Conservation (phyloP, 2,797 vertebrate genomes). For the Syngnathus rostellatus region DNA sequence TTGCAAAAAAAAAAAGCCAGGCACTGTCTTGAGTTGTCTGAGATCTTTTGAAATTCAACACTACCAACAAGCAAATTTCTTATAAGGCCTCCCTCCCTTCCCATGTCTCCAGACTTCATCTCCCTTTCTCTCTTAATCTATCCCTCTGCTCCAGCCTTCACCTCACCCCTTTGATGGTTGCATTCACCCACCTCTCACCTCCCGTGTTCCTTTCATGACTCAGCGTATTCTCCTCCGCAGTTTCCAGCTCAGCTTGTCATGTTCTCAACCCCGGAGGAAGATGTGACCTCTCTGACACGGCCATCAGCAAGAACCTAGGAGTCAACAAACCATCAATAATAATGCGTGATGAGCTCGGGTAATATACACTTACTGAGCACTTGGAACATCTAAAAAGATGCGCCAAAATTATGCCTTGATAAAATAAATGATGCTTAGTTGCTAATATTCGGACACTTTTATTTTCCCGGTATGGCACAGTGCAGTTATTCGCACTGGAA, state of each 20-base stretch:
- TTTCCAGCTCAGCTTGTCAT: conserved; percentile 12
- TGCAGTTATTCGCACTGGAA: too few species aligned
- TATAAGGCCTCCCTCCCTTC: conserved; percentile 15
- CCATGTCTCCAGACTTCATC: conserved; percentile 23
- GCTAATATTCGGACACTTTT: too few species aligned
- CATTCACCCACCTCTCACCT: conserved; percentile 21
- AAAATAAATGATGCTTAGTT: too few species aligned
- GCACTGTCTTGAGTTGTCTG: not conserved
- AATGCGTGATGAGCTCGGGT: not conserved
- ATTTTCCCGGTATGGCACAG: too few species aligned
- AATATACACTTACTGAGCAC: not conserved
- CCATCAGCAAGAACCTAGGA: not conserved
- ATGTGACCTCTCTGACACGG: conserved; percentile 13
- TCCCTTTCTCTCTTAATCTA: conserved; percentile 3
- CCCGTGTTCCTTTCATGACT: conserved; percentile 28
- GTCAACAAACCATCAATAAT: not conserved
- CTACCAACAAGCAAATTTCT: not conserved
- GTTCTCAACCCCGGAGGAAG: conserved; percentile 14
- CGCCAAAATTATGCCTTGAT: too few species aligned
- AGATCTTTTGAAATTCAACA: not conserved
- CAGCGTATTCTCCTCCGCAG: conserved; percentile 30
- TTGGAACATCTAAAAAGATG: not conserved
- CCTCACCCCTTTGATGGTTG: conserved; percentile 11
- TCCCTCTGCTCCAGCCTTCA: conserved; percentile 4
- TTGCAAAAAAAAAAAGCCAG: not conserved